These are phyloP conservation scores for Ictalurus furcatus DNA, from an alignment of 2,113 vertebrate genomes.

Conservation along the genomic window DNA sequence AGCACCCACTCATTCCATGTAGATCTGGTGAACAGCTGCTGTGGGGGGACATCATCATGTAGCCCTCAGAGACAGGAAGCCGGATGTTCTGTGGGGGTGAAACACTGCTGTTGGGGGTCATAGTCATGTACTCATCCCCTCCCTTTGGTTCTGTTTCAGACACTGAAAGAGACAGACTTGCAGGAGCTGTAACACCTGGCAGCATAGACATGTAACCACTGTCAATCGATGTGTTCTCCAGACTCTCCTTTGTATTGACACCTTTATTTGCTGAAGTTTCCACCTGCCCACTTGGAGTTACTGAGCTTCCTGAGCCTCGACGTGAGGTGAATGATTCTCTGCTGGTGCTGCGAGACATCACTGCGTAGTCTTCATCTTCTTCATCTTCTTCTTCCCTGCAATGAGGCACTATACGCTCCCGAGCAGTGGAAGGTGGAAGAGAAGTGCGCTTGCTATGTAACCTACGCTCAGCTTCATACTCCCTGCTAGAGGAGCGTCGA, in stretches of 20 bases:
- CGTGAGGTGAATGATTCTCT: slow-evolving; percentile 61
- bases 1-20: slow-evolving; percentile 57
- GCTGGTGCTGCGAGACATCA: slow-evolving; percentile 67
- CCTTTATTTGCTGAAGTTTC: slow-evolving; percentile 60
- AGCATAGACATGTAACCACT: slow-evolving; percentile 78
- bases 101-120: slow-evolving; percentile 73
- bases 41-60: slow-evolving; percentile 80
- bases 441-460: slow-evolving; percentile 73
- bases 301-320: slow-evolving; percentile 56
- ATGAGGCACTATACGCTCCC: slow-evolving; percentile 61
- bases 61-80: slow-evolving; percentile 70
- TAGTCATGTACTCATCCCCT: slow-evolving; percentile 78
- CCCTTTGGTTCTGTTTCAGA: slow-evolving; percentile 61
- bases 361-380: slow-evolving; percentile 69
- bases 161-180: slow-evolving; percentile 69
- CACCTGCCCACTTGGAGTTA: slow-evolving; percentile 38
- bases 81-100: slow-evolving; percentile 74
- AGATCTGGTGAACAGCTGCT: slow-evolving; percentile 76
- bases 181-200: slow-evolving; percentile 73
- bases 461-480: slow-evolving; percentile 72
- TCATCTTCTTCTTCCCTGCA: slow-evolving; percentile 73
- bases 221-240: slow-evolving; percentile 59
- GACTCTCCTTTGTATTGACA: slow-evolving; percentile 56
- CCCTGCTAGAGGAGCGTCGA: slow-evolving; percentile 70
- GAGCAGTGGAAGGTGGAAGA: slow-evolving; percentile 71